Conservation (phyloP, 2,113 vertebrate genomes). For the Ceyx margarethae region DNA sequence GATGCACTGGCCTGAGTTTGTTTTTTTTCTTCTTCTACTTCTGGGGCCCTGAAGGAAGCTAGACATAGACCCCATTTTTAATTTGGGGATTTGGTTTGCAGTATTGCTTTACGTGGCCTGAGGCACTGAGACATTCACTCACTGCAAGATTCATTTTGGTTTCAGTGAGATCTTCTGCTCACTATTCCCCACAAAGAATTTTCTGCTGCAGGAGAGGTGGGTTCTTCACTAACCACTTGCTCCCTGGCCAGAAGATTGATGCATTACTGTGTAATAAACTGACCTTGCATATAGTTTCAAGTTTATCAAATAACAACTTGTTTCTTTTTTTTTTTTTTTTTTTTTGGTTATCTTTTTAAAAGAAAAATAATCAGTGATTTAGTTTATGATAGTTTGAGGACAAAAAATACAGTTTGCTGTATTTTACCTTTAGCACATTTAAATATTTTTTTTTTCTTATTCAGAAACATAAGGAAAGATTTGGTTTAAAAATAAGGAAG, state of each 20-base stretch:
- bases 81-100: not conserved
- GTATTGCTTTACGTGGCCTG: not conserved
- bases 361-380: conserved; percentile 19
- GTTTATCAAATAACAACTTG: not conserved
- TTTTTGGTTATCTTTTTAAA: not conserved
- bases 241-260: not conserved
- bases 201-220: not conserved
- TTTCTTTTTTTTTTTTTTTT: not conserved
- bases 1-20: not conserved
- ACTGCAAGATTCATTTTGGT: not conserved
- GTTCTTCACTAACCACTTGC: not conserved
- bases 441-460: conserved; percentile 7
- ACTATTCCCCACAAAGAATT: not conserved
- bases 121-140: not conserved
- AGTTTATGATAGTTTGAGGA: conserved; percentile 57
- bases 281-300: conserved; percentile 6
- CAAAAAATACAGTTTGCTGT: conserved; percentile 75
- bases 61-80: not conserved
- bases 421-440: conserved; percentile 74
- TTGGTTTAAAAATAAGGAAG: conserved; percentile 35
- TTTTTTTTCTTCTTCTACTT: not conserved
- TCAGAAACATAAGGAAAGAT: conserved; percentile 48
- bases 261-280: conserved; percentile 4
- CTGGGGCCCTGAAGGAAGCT: not conserved
- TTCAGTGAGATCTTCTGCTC: not conserved